phyloP scores from a whole-genome alignment of 1,140 invertebrate genomes.

The Hylyphantes graminicola region DNA sequence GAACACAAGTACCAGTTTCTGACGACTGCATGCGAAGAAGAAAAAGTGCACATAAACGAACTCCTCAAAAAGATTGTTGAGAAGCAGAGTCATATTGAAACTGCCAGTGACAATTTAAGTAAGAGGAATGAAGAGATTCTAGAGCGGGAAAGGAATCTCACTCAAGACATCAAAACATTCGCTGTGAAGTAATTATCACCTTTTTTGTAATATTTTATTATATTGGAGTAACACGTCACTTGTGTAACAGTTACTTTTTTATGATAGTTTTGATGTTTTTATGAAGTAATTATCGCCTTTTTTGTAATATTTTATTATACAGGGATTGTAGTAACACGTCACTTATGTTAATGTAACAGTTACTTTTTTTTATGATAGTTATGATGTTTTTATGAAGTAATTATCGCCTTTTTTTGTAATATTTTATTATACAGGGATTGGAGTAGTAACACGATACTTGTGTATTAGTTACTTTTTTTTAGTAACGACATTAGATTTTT shows the following conservation, averaged over 20 bases:
- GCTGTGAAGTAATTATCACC: constrained; percentile 79
- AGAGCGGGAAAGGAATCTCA: constrained; percentile 83
- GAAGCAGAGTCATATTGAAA: constrained; percentile 83
- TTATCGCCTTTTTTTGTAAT: constrained; percentile 64
- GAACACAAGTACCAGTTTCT: constrained; percentile 95
- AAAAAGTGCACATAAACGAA: constrained; percentile 76
- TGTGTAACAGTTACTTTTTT: too few relatives aligned
- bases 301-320: background rate
- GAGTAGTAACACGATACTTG: too few relatives aligned
- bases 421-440: too few relatives aligned
- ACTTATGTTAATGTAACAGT: too few relatives aligned
- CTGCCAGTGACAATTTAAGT: constrained; percentile 87
- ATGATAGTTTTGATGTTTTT: too few relatives aligned
- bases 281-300: constrained; percentile 75
- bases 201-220: background rate
- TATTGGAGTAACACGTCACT: too few relatives aligned
- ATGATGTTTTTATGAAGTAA: too few relatives aligned
- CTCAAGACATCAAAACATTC: constrained; percentile 86
- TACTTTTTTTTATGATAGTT: too few relatives aligned
- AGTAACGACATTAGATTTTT: too few relatives aligned
- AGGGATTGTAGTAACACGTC: too few relatives aligned
- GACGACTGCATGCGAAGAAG: constrained; percentile 85
- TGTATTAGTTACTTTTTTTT: too few relatives aligned
- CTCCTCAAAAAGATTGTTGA: constrained; percentile 86
- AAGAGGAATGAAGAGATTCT: constrained; percentile 83